Base-by-base conservation (phyloP, 2,113 vertebrate genomes). In the Chinchilla lanigera region DNA sequence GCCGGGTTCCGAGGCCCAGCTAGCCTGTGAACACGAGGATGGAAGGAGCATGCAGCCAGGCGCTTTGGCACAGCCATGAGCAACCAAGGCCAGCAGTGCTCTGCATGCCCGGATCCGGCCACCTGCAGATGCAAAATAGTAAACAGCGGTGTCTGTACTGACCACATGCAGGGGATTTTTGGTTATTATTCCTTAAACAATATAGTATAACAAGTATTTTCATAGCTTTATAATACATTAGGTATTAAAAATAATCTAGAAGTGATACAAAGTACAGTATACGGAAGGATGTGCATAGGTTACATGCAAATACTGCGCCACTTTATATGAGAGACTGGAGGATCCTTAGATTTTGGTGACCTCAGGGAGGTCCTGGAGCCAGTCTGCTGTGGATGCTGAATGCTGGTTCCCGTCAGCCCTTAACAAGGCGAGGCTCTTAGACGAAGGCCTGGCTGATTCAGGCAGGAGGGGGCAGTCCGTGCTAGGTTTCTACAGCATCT, bases 1-100 rank as follows among this genome's bases (percentile, higher is more conserved):
- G 77, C 75, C 92, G 60, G n/a, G 95, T 87, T 90, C 61, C 54
- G 91, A 90, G 73, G 47, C 58, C 84, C 87, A 65, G 65, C 81
- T 38, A 50, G 82, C 52, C 47, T 50, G 47, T 6, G 47, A 50
- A n/a, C 24, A 33, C 58, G 67, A 77, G 52, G 54, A 93, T 22
- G 58, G 61, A 47, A 35, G 56, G 52, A 5, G 30, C 83, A 52
- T 90, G 81, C 47, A 63, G 63, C 80, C 44, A 44, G 35, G 54
- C 52, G 35, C 65, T 86, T 58, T 24, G 4, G 24, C 44, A 47
- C 56, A 77, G 87, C 41, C 47, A 16, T 30, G 87, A 54, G 58
- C 44, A 20, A 67, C 61, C 22, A 30, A 90, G 67, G 47, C 58
- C n/a, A 30, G 52, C 44, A 44, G 56, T 22, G 14, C 14, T 56